These are phyloP conservation scores for Corella eumyota DNA, from an alignment of 23 tunicate species.

Conservation along the genomic window DNA sequence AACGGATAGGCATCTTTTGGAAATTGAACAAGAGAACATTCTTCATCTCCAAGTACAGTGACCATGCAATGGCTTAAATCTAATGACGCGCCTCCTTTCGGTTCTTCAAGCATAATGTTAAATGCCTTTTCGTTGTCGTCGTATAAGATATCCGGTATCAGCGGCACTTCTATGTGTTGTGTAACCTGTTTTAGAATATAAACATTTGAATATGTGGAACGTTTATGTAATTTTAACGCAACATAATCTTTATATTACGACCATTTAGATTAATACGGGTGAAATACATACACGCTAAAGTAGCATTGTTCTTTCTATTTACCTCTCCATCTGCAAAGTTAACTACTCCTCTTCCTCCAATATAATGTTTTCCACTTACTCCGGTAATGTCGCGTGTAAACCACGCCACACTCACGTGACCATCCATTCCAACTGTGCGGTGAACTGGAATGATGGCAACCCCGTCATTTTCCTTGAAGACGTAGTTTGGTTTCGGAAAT, in stretches of 20 bases:
- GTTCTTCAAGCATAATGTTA: constrained; percentile 83
- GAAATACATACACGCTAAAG: too few species aligned
- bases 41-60: constrained; percentile 88
- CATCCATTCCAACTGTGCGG: constrained; percentile 97
- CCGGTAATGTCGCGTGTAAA: constrained; percentile 96
- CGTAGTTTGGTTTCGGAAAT: constrained; percentile 97
- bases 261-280: too few species aligned
- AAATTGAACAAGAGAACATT: constrained; percentile 89
- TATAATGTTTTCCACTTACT: constrained; percentile 65
- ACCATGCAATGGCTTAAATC: constrained; percentile 95
- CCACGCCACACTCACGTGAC: constrained; percentile 74
- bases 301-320: too few species aligned
- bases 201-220: too few species aligned
- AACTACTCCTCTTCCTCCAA: constrained; percentile 53
- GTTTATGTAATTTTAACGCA: too few species aligned
- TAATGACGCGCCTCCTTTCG: constrained; percentile 87
- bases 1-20: constrained; percentile 94
- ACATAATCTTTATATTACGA: too few species aligned
- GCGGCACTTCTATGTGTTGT: constrained; percentile 55
- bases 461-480: constrained; percentile 97
- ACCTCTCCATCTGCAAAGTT: constrained; percentile 94
- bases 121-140: constrained; percentile 97
- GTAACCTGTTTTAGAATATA: constrained; percentile 43
- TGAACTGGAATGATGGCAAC: constrained; percentile 83
- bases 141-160: constrained; percentile 73